Conservation (phyloP, 2,888 invertebrate genomes). For the Epistrophella euchroma region DNA sequence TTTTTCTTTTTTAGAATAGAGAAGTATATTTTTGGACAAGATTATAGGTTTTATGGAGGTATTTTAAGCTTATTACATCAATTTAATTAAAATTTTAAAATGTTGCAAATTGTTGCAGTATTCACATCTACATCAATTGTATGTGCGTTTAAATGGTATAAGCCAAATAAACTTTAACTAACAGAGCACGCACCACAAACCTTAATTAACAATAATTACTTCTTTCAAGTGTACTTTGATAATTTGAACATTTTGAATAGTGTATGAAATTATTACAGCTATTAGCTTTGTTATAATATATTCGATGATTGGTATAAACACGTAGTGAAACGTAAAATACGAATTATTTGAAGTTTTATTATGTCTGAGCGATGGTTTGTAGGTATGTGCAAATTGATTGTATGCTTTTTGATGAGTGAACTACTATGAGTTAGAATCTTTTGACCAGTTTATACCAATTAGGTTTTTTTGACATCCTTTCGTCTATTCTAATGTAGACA, state of each 20-base stretch:
- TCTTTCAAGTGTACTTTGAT: too few species aligned
- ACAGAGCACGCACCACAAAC: too few species aligned
- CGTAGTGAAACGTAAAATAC: too few species aligned
- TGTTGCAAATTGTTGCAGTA: slow-evolving; percentile 39
- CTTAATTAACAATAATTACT: too few species aligned
- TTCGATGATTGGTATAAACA: not conserved
- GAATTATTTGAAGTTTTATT: too few species aligned
- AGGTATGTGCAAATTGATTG: not conserved
- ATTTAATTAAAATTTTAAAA: slow-evolving; percentile 13
- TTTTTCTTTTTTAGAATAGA: not conserved
- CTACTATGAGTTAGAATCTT: not conserved
- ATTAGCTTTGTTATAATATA: not conserved
- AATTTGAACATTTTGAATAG: too few species aligned
- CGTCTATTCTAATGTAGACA: too few species aligned
- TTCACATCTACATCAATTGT: not conserved
- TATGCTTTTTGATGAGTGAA: not conserved
- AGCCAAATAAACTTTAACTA: too few species aligned
- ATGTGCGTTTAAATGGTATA: not conserved
- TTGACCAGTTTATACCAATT: not conserved
- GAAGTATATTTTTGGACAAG: slow-evolving; percentile 1
- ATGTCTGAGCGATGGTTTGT: too few species aligned
- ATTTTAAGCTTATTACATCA: slow-evolving; percentile 21
- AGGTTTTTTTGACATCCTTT: not conserved
- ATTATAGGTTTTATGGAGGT: slow-evolving; percentile 28
- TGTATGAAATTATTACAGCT: too few species aligned